Conservation (phyloP, 2,888 invertebrate genomes). For the Coenonympha arcania region DNA sequence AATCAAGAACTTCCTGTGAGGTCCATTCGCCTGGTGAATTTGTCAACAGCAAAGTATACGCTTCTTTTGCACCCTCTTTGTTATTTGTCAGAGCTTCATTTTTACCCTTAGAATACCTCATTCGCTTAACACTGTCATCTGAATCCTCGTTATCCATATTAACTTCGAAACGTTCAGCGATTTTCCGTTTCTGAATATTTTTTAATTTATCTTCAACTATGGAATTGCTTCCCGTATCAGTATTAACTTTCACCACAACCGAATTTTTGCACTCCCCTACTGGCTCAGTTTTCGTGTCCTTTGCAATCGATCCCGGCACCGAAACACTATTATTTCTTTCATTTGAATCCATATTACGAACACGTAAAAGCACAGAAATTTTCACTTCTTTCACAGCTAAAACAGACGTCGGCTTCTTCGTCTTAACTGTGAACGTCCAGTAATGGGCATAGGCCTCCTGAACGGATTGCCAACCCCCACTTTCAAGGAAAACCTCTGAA, state of each 20-base stretch:
- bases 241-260: background rate
- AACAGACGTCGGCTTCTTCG: background rate
- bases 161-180: constrained; percentile 2
- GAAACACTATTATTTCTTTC: constrained; percentile 13
- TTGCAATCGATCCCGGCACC: constrained; percentile 9
- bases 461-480: too few species aligned
- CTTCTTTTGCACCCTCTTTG: background rate
- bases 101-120: constrained; percentile 19
- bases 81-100: constrained; percentile 10
- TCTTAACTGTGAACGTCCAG: background rate
- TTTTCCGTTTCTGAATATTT: constrained; percentile 16
- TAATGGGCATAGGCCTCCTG: too few species aligned
- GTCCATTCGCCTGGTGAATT: constrained; percentile 25
- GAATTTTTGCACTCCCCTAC: background rate
- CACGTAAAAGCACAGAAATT: background rate
- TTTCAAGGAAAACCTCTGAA: too few species aligned
- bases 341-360: constrained; percentile 18
- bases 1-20: constrained; percentile 24
- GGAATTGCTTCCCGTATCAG: background rate
- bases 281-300: constrained; percentile 3
- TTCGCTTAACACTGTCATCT: constrained; percentile 19
- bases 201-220: background rate
- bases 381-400: background rate
- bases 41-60: constrained; percentile 14
- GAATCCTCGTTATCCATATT: constrained; percentile 17